These are phyloP conservation scores for Lamellibrachia columna DNA, from an alignment of 2,888 invertebrate genomes.

Conservation along the genomic window DNA sequence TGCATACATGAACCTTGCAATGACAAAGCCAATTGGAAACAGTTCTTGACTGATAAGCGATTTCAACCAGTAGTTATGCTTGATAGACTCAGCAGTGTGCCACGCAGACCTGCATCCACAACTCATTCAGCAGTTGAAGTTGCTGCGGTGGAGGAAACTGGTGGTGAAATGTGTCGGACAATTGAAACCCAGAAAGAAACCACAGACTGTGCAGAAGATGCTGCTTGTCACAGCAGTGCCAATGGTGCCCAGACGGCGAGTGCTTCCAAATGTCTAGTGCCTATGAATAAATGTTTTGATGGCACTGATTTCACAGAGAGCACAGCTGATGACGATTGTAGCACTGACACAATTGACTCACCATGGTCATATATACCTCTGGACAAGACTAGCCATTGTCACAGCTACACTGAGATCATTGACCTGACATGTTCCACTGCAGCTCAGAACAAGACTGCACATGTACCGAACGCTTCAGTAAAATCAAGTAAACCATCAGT, in stretches of 20 bases:
- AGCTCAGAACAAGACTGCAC: neutral
- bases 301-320: neutral
- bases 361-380: neutral
- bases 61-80: constrained; percentile 2
- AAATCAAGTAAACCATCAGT: no score
- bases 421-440: neutral
- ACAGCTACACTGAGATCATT: neutral
- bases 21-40: neutral
- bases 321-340: neutral
- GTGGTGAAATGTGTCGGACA: neutral
- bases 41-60: neutral
- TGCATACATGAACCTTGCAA: no score
- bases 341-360: neutral
- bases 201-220: neutral
- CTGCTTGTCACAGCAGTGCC: neutral
- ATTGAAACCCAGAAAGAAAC: neutral
- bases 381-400: neutral
- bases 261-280: neutral
- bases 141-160: neutral
- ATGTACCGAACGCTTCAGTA: neutral
- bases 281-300: neutral
- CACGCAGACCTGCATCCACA: neutral
- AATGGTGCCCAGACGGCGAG: neutral
- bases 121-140: neutral
- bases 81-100: neutral